Evolutionary conservation across 2,888 invertebrate species (phyloP).

Genomic region (Galerucella calmariensis): DNA sequence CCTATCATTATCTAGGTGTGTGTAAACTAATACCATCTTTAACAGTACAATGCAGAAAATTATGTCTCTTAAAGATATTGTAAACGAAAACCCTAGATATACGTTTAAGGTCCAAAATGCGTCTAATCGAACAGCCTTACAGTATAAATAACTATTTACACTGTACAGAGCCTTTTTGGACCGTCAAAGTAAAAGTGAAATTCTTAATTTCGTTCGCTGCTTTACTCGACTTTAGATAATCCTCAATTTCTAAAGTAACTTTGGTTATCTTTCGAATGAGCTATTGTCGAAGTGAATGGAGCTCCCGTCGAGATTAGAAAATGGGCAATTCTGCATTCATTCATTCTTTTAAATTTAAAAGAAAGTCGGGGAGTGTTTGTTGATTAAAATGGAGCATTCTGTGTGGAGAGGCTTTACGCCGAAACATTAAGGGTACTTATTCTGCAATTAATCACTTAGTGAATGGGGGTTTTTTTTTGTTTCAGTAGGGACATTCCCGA

Average conservation of each 20-base stretch:
- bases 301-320: neutral
- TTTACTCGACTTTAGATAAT: neutral
- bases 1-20: neutral
- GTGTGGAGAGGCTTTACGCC: slow-evolving; percentile 2
- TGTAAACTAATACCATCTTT: neutral
- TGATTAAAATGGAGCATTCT: slow-evolving; percentile 10
- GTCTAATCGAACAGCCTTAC: no score
- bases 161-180: neutral
- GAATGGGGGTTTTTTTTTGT: slow-evolving; percentile 59
- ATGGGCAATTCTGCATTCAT: slow-evolving; percentile 11
- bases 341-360: slow-evolving; percentile 11
- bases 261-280: neutral
- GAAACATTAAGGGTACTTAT: slow-evolving; percentile 22
- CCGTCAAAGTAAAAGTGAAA: neutral
- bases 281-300: neutral
- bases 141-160: no score
- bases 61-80: no score
- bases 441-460: slow-evolving; percentile 28
- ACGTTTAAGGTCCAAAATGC: no score
- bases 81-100: no score
- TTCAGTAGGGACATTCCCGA: slow-evolving; percentile 77
- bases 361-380: neutral
- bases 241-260: neutral
- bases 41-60: no score
- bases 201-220: neutral